Evolutionary conservation across 1,140 invertebrate genomes (phyloP), one percentile per base, ranked within the genome.

Genomic region (Leguminivora glycinivorella): DNA sequence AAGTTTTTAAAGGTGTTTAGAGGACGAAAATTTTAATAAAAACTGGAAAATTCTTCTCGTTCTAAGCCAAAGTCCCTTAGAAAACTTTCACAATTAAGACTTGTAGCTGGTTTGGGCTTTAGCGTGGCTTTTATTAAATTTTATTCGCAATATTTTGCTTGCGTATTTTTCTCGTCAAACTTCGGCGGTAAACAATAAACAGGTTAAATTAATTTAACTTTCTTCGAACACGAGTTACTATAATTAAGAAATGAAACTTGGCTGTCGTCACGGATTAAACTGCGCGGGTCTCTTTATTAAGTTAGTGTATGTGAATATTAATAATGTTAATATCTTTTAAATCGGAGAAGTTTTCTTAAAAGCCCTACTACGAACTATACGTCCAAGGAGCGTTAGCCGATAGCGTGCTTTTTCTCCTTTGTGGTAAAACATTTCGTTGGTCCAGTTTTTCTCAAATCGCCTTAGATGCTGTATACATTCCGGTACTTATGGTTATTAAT

Each of bases 151-250:
- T 72, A 72, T 72, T 68, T 68, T 68, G 70, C 58, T 63, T 66
- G 25, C 12, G 40, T 72, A 68, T 72, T 67, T 72, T 68, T 71
- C 43, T 47, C 38, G 24, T 24, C 4, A 43, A 72, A 72, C 52
- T 72, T 72, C 31, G 68, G 22, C 67, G 67, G 71, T 69, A 72
- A 69, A 72, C 67, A 72, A 71, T 71, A 66, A 72, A 67, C 60
- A 24, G 58, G 56, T 69, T 72, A 69, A 72, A 72, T 72, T 72
- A 72, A 72, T 72, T 72, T 66, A 63, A 63, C 58, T 63, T 63
- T 34, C 58, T 34, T 63, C n/a, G 29, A 63, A 29, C 26, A 63
- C n/a, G 26, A 29, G 25, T 63, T 29, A 26, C 9, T 22, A 34
- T 63, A 63, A 63, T 63, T 63, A 63, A 63, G 58, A 63, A 63